These are phyloP conservation scores for Metopia argyrocephala DNA, from an alignment of 2,888 invertebrate genomes.

Conservation along the genomic window DNA sequence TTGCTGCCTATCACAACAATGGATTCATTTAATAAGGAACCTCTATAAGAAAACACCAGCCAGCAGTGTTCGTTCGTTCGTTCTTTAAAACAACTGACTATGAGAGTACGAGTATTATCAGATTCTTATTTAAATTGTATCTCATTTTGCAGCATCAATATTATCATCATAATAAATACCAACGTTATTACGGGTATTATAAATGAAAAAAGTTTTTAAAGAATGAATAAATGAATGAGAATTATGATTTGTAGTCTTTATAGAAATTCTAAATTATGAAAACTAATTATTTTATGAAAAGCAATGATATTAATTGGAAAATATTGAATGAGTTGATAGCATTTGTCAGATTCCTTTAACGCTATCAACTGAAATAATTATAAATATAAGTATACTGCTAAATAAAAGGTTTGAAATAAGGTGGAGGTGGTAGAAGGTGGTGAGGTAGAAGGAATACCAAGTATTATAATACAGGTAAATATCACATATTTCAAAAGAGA, in stretches of 20 bases:
- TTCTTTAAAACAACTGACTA: too few relatives aligned
- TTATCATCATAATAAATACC: background rate
- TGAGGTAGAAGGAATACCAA: too few relatives aligned
- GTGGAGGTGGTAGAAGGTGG: too few relatives aligned
- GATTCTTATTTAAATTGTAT: too few relatives aligned
- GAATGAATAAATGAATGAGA: too few relatives aligned
- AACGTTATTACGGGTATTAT: background rate
- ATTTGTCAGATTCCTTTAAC: background rate
- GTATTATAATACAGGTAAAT: too few relatives aligned
- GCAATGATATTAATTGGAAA: slow-evolving; percentile 56
- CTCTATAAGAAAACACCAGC: background rate
- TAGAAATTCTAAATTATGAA: slow-evolving; percentile 29
- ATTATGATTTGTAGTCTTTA: background rate
- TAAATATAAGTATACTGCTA: too few relatives aligned
- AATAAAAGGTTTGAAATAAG: too few relatives aligned
- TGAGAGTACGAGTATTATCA: too few relatives aligned
- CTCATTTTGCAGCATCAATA: background rate
- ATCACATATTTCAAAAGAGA: background rate
- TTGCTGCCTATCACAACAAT: slow-evolving; percentile 2
- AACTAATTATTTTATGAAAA: slow-evolving; percentile 60
- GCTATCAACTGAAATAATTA: too few relatives aligned
- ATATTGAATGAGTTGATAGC: slow-evolving; percentile 26
- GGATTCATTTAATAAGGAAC: slow-evolving; percentile 23
- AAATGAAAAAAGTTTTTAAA: background rate
- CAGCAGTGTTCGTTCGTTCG: too few relatives aligned